phyloP scores from a whole-genome alignment of 2,888 invertebrate genomes.

The Coleophora flavipennella region DNA sequence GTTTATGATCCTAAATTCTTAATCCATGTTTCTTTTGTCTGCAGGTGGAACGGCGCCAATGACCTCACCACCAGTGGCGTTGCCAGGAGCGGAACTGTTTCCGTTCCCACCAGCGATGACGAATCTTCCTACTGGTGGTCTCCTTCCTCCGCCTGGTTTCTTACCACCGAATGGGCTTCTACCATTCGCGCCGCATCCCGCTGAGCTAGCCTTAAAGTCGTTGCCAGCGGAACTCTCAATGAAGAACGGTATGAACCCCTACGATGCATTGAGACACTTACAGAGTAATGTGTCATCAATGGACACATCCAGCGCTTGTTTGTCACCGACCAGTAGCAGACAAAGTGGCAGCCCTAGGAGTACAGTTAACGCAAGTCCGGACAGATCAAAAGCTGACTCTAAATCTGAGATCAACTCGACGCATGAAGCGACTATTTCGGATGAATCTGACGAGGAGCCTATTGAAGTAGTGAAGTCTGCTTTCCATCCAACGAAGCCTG shows the following conservation, averaged over 20 bases:
- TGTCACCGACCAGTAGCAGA: constrained; percentile 72
- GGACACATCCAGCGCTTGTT: constrained; percentile 58
- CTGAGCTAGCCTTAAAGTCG: constrained; percentile 60
- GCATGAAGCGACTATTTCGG: constrained; percentile 73
- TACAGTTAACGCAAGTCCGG: constrained; percentile 52
- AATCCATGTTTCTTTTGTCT: constrained; percentile 32
- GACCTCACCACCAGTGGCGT: constrained; percentile 43
- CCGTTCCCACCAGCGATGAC: constrained; percentile 57
- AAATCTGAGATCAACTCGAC: constrained; percentile 77
- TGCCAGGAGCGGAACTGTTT: constrained; percentile 60
- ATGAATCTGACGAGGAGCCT: constrained; percentile 79
- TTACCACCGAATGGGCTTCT: constrained; percentile 69
- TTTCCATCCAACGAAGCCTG: constrained; percentile 78
- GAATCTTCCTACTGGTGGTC: constrained; percentile 54
- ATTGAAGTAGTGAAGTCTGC: constrained; percentile 85
- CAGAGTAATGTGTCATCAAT: constrained; percentile 61
- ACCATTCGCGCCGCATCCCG: constrained; percentile 69
- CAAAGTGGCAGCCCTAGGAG: constrained; percentile 70
- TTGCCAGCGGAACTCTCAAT: constrained; percentile 64
- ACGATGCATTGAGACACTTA: constrained; percentile 64
- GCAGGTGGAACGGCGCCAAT: constrained; percentile 59
- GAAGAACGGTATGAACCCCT: constrained; percentile 72
- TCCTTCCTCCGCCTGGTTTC: constrained; percentile 71
- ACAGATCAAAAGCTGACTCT: constrained; percentile 67
- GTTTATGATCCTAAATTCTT: constrained; percentile 10